Conservation (phyloP, 2,113 vertebrate genomes). For the Capreolus pygargus region DNA sequence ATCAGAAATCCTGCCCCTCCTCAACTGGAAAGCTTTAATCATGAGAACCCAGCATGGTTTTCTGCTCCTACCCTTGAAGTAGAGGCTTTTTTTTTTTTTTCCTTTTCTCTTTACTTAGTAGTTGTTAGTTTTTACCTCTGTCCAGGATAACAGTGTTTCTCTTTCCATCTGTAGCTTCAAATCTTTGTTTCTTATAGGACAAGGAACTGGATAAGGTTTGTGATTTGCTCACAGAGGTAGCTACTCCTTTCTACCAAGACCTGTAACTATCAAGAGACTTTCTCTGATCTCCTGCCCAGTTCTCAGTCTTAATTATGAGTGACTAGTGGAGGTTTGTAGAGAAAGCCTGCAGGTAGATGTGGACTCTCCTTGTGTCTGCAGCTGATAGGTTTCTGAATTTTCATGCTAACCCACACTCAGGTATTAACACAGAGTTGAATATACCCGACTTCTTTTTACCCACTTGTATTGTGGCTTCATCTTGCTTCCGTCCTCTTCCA, state of each 20-base stretch:
- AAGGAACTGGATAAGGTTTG: not conserved
- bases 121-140: not conserved
- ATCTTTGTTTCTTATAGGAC: not conserved
- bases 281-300: not conserved
- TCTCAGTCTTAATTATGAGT: not conserved
- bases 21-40: not conserved
- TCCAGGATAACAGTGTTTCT: not conserved
- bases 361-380: not conserved
- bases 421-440: not conserved
- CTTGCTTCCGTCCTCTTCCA: not conserved
- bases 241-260: not conserved
- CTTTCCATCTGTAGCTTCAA: not conserved
- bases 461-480: not conserved
- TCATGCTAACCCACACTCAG: not conserved
- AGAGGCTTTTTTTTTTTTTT: not conserved
- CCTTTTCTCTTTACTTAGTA: not conserved
- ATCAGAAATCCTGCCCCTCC: not conserved
- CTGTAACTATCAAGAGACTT: not conserved
- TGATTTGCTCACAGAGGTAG: not conserved
- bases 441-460: not conserved
- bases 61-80: not conserved
- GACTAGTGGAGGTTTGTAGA: not conserved
- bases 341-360: not conserved
- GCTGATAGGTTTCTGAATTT: not conserved
- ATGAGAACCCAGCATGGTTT: not conserved